Base-by-base conservation (phyloP, 2,113 vertebrate species). In the Parus major region DNA sequence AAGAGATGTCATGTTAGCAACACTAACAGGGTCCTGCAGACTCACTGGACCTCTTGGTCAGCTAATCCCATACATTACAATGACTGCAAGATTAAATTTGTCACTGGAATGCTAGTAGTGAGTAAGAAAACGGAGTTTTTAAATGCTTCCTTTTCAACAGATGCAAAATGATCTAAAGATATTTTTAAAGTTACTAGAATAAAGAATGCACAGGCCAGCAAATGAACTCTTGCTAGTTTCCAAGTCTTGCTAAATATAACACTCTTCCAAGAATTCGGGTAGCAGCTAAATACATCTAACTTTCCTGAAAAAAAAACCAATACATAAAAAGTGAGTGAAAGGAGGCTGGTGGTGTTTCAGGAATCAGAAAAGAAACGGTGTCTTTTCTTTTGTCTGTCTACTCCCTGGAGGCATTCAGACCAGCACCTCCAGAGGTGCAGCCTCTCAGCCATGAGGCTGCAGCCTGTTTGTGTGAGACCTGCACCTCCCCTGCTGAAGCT, bases 61-160 rank as follows among this genome's bases (percentile, higher is more conserved):
- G 17, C 15, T 81, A 83, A 65, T 11, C 17, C 6, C 15, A 18
- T 57, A 28, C 7, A 28, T 55, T 42, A 59, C 31, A 80, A 61
- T 23, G 35, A 82, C 3, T 77, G 41, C 75, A 81, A 82, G 50
- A 57, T 69, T 27, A 59, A 42, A 77, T 77, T 82, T 90, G n/a
- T 59, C 79, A 86, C 59, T 77, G 71, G 33, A 50, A 46, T 65
- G 44, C 36, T 80, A 49, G 22, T 9, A 36, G 44, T 52, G 47
- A 75, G 39, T 49, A 69, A 90, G 46, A 21, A 88, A 69, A 24
- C 47, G 5, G 13, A 16, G 7, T 11, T 68, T 88, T 75, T 36
- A 59, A 91, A 31, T 63, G 6, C n/a, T 78, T 81, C 15, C 13
- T 69, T 92, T 95, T 92, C 77, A 87, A 61, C 17, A 50, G 68